A percentile compares a stretch with the other conserved stretches of the same genome.
Conservation (phyloP, 1,140 invertebrate species). For the Myzus persicae region DNA sequence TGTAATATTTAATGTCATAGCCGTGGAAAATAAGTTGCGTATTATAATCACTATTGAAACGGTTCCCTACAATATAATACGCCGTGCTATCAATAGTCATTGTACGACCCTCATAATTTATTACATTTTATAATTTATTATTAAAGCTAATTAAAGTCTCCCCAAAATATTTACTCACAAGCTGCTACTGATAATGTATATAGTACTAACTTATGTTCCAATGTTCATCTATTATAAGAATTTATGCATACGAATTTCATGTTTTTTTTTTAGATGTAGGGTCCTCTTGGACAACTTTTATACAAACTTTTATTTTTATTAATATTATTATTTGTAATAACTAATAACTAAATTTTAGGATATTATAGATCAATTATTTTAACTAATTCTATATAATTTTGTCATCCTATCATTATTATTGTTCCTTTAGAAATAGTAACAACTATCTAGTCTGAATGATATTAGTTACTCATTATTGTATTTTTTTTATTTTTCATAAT, state of each 20-base stretch:
- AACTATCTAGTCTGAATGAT: not conserved
- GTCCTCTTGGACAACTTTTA: not conserved
- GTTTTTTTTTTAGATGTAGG: conserved; percentile 23
- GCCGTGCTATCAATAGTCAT: too few species aligned
- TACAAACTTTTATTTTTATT: conserved; percentile 9
- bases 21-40: too few species aligned
- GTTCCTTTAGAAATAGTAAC: not conserved
- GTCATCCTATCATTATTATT: not conserved
- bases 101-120: too few species aligned
- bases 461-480: not conserved
- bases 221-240: conserved; percentile 41
- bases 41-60: too few species aligned
- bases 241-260: conserved; percentile 38
- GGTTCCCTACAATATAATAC: too few species aligned
- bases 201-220: not conserved
- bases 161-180: too few species aligned
- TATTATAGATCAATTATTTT: conserved; percentile 53
- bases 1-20: too few species aligned
- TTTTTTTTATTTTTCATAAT: too few species aligned
- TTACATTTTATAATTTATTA: too few species aligned
- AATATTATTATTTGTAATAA: conserved; percentile 39
- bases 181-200: too few species aligned
- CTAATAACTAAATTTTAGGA: conserved; percentile 41
- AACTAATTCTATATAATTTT: not conserved
- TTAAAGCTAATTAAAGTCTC: too few species aligned